Base-by-base conservation (phyloP, 2,113 vertebrate species). In the Silurus meridionalis region DNA sequence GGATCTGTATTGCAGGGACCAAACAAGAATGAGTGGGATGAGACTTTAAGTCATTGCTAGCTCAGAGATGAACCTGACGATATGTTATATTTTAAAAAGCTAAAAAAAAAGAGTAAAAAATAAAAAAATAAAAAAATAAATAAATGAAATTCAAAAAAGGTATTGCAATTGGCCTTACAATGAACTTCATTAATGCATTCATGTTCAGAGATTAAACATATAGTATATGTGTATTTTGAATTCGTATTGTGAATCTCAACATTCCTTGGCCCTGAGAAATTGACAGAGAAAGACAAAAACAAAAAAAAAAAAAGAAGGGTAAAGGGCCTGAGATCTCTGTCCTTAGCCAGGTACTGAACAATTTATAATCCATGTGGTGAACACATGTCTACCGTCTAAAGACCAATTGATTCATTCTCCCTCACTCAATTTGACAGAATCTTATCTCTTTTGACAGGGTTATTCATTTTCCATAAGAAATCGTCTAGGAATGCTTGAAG, bases 311-410 rank as follows among this genome's bases (percentile, higher is more conserved):
- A 77, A 64, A 19, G 52, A 46, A n/a, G 64, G 46, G n/a, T 53
- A 14, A 57, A 23, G 37, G 53, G 69, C 37, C 46, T 84, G 3
- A 46, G 80, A 84, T 85, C n/a, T 78, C 80, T 64, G 67, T 86
- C 57, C 55, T 60, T 37, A 71, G 57, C 78, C 91, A 93, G 92
- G 92, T 93, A 91, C 64, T 77, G 55, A 46, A 82, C 80, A 83
- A 93, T 95, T 93, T 93, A 93, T 90, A 2, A 88, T 83, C 87
- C 94, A 94, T 94, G 92, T 94, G 94, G 86, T 85, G 86, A 50
- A 67, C 94, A 95, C 90, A 92, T 90, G 91, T 85, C 74, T 82
- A 86, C 15, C 64, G 77, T 90, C 88, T 46, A 91, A 63, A 90
- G 83, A 84, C 91, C 69, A 66, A 82, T 90, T 94, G 92, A 93